These are phyloP conservation scores for Actinia equina DNA, from an alignment of 64 coral and sea anemone species.

Conservation along the genomic window DNA sequence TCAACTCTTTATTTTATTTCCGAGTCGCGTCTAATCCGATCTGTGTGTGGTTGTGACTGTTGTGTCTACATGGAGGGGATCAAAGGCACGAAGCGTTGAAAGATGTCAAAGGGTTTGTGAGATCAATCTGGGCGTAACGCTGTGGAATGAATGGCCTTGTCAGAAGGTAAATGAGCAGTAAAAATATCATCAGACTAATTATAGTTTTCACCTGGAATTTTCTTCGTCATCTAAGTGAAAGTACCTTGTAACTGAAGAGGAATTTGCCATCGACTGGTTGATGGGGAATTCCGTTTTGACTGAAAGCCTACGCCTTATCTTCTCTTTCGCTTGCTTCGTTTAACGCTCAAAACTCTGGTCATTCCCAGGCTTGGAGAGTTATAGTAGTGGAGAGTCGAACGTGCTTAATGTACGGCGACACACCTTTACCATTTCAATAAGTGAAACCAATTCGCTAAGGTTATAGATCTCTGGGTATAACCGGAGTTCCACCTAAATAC, in stretches of 20 bases:
- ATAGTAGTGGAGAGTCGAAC: background rate
- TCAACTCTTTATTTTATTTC: background rate
- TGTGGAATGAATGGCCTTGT: background rate
- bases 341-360: background rate
- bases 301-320: background rate
- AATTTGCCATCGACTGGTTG: background rate
- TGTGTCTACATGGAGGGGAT: background rate
- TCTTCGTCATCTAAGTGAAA: background rate
- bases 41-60: background rate
- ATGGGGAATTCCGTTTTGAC: background rate
- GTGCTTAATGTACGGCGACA: background rate
- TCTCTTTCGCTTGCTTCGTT: background rate
- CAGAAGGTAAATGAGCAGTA: no score
- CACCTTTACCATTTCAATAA: background rate
- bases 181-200: background rate
- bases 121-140: background rate
- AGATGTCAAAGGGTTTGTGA: background rate
- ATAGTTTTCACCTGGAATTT: background rate
- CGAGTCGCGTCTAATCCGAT: background rate
- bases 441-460: background rate
- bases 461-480: background rate
- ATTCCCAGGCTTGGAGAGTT: background rate
- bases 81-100: background rate
- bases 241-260: constrained; percentile 8
- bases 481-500: background rate